Evolutionary conservation across 1,140 invertebrate genomes (phyloP), one percentile per base, ranked within the genome.

Genomic region (Ceratoteleas bidentatus): DNA sequence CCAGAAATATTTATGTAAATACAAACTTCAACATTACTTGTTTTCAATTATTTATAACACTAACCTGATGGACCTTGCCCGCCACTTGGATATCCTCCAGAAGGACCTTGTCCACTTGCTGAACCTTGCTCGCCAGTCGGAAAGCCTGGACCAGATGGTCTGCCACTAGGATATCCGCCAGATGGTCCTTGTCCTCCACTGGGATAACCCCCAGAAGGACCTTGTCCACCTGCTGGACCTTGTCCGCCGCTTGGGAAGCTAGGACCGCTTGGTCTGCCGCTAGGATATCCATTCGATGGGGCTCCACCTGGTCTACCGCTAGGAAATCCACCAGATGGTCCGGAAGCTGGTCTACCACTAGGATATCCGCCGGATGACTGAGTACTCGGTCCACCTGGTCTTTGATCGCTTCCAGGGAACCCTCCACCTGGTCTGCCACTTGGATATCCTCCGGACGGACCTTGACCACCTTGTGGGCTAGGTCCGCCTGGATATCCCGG

Each of bases 201-300:
- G 53, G 75, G 84, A 64, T 73, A 87, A 7, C 60, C 78, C 47
- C 56, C 72, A 34, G 82, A 75, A 32, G 86, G 77, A 69, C 82
- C 84, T 52, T 52, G 15, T 49, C 65, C 45, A 11, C 40, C 68
- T 15, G 83, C 80, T 10, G 83, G 40, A 14, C 83, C 82, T 61
- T 81, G 83, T 56, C 84, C 64, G 16, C 85, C 84, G 61, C 81
- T 81, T n/a, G 83, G 76, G 58, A 75, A 74, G 32, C 85, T 86
- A 73, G 24, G 24, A 4, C 85, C 83, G 3, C 85, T 72, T 69
- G 86, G 82, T 36, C 45, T 47, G 13, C 79, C 36, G 36, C 36
- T 40, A 6, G 36, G 36, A 40, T 9, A 40, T 11, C 36, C 53
- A 40, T 58, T 24, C 14, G 82, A 81, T 9, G 83, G 38, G 65